Evolutionary conservation across 2,113 vertebrate species (phyloP).

Genomic region (Solea solea): DNA sequence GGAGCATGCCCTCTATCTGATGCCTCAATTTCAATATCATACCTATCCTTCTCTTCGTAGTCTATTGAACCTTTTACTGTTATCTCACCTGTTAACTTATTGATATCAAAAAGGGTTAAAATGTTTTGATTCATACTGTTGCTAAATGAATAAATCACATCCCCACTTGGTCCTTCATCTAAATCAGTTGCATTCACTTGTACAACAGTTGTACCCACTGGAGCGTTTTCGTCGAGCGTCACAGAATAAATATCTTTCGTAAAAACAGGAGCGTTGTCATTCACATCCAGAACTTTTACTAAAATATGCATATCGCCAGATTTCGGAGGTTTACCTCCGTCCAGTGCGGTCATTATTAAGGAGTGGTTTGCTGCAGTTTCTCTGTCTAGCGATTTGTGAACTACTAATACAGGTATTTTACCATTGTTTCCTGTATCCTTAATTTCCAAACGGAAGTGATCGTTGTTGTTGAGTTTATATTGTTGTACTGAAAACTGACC

Average conservation of each 20-base stretch:
- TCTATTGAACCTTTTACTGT: conserved; percentile 59
- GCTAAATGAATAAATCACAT: conserved; percentile 68
- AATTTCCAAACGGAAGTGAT: conserved; percentile 71
- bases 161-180: conserved; percentile 69
- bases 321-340: conserved; percentile 73
- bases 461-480: conserved; percentile 76
- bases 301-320: conserved; percentile 62
- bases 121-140: conserved; percentile 44
- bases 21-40: conserved; percentile 75
- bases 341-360: conserved; percentile 55
- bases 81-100: conserved; percentile 66
- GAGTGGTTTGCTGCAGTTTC: conserved; percentile 34
- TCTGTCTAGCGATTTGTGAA: conserved; percentile 69
- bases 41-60: conserved; percentile 65
- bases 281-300: conserved; percentile 70
- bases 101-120: conserved; percentile 53
- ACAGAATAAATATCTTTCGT: conserved; percentile 48
- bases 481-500: conserved; percentile 75
- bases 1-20: conserved; percentile 38
- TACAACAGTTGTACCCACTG: conserved; percentile 55
- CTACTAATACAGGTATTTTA: conserved; percentile 64
- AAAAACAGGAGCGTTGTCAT: conserved; percentile 76
- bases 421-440: conserved; percentile 62
- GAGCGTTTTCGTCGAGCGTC: conserved; percentile 37
- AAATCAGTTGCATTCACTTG: conserved; percentile 76